Evolutionary conservation across 2,797 vertebrate genomes (phyloP).

Genomic region (Chromis chromis): DNA sequence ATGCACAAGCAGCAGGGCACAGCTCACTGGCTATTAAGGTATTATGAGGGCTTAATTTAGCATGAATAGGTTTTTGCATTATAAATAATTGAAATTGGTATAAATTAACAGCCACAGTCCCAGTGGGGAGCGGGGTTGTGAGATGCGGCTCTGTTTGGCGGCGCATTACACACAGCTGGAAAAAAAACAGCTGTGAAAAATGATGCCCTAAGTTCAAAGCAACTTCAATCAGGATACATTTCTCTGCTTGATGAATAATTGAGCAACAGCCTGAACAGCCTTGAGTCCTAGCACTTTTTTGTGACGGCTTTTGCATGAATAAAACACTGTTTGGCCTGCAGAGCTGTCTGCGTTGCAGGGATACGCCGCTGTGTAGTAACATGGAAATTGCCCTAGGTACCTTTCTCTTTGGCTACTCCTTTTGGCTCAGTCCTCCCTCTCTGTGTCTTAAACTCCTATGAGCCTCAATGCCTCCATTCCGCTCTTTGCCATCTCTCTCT

Average conservation of each 20-base stretch:
- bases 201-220: constrained; percentile 87
- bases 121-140: constrained; percentile 43
- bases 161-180: constrained; percentile 59
- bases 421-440: constrained; percentile 33
- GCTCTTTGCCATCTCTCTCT: constrained; percentile 40
- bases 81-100: constrained; percentile 83
- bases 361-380: constrained; percentile 64
- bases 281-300: constrained; percentile 78
- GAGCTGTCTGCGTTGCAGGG: constrained; percentile 72
- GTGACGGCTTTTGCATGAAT: constrained; percentile 84
- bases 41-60: constrained; percentile 79
- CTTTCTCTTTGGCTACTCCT: constrained; percentile 45
- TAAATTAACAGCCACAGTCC: constrained; percentile 76
- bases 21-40: constrained; percentile 72
- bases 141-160: constrained; percentile 60
- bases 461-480: constrained; percentile 11
- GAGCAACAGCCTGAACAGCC: constrained; percentile 83
- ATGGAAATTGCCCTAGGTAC: constrained; percentile 67
- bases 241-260: constrained; percentile 88
- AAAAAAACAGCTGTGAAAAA: constrained; percentile 78
- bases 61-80: constrained; percentile 70
- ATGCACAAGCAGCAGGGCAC: constrained; percentile 51
- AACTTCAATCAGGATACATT: constrained; percentile 88
- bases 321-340: constrained; percentile 79
- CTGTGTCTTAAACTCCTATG: constrained; percentile 33